phyloP scores from a whole-genome alignment of 2,113 vertebrate genomes.

The Spilogale gracilis region DNA sequence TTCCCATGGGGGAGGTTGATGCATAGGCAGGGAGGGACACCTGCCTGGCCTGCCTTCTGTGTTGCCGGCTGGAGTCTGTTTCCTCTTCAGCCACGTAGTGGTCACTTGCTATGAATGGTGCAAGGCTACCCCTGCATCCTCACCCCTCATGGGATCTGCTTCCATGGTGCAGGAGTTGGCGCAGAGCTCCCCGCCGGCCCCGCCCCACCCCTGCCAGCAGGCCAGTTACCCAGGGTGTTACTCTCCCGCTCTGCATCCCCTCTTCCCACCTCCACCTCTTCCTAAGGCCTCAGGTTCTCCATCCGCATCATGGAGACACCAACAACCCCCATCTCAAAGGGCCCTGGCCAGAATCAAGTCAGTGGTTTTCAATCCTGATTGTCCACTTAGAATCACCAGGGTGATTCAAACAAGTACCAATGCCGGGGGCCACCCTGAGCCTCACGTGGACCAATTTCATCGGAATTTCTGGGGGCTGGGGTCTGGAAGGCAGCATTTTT shows the following conservation, averaged over 20 bases:
- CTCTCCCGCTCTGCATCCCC: neutral
- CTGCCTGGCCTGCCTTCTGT: neutral
- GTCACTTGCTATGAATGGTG: neutral
- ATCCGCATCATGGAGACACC: neutral
- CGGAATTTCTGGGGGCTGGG: neutral
- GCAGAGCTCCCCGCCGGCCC: fast-evolving
- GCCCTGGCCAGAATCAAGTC: neutral
- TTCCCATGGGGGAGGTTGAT: neutral
- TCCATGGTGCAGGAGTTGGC: neutral
- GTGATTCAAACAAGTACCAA: neutral
- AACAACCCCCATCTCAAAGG: neutral
- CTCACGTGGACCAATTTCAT: neutral
- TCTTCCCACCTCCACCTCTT: neutral
- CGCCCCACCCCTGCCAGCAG: neutral
- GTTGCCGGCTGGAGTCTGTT: neutral
- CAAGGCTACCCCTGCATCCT: neutral
- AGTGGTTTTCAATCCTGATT: neutral
- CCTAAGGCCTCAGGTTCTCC: neutral
- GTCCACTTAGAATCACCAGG: neutral
- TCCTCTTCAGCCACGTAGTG: neutral
- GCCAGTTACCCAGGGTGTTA: too few species aligned
- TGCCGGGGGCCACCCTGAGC: neutral
- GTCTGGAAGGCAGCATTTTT: neutral
- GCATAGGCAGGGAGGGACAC: too few species aligned
- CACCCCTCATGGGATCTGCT: too few species aligned